Evolutionary conservation across 1,140 invertebrate genomes (phyloP).

Genomic region (Asobara japonica): DNA sequence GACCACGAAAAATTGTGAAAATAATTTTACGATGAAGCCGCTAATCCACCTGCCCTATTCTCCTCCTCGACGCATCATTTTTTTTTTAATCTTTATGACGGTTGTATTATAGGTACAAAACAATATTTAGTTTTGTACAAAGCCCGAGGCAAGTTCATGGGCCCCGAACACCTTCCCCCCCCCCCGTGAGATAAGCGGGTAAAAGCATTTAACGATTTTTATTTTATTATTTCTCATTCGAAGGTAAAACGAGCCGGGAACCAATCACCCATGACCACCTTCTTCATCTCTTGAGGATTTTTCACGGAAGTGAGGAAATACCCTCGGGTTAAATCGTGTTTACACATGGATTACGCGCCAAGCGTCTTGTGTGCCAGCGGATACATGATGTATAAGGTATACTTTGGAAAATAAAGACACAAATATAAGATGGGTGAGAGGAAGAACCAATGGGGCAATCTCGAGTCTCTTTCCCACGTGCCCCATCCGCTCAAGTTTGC

Average conservation of each 20-base stretch:
- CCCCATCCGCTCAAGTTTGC: neutral
- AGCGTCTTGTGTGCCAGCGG: constrained; percentile 1
- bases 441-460: neutral
- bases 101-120: constrained; percentile 10
- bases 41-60: constrained; percentile 3
- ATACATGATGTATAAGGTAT: constrained; percentile 11
- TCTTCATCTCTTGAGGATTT: neutral
- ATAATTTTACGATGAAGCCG: no score
- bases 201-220: constrained; percentile 8
- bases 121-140: neutral
- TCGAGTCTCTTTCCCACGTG: constrained; percentile 4
- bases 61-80: neutral
- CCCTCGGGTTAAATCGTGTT: constrained; percentile 14
- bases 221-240: neutral
- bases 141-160: neutral
- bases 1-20: no score
- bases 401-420: constrained; percentile 8
- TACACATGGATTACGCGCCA: constrained; percentile 9
- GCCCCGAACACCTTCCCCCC: neutral
- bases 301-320: constrained; percentile 11
- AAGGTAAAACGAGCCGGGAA: neutral
- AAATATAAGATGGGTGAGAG: neutral
- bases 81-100: constrained; percentile 1
- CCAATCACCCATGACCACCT: neutral
- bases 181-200: neutral